Evolutionary conservation across 2,797 vertebrate genomes (phyloP).

Genomic region (Numenius phaeopus): DNA sequence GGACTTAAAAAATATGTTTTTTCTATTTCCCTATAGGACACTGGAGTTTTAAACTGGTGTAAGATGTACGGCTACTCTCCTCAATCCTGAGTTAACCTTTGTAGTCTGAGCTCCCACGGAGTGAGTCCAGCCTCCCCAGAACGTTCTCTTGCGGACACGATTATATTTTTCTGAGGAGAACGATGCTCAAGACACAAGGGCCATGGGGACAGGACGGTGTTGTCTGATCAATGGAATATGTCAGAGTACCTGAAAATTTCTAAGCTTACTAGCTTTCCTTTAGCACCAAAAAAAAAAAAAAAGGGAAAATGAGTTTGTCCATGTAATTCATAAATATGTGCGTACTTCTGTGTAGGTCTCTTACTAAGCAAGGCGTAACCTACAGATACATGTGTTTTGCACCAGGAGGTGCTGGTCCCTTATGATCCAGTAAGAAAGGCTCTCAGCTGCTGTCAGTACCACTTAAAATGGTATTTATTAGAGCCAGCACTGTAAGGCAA

Average conservation of each 20-base stretch:
- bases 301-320: not conserved
- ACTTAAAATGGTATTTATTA: not conserved
- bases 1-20: slow-evolving; percentile 21
- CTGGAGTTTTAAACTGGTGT: not conserved
- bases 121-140: not conserved
- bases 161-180: not conserved
- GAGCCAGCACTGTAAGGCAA: not conserved
- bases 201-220: not conserved
- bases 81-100: not conserved
- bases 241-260: not conserved
- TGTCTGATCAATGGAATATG: not conserved
- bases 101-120: not conserved
- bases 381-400: not conserved
- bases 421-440: not conserved
- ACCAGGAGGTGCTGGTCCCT: not conserved
- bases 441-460: not conserved
- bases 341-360: not conserved
- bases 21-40: not conserved
- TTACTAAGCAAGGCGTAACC: not conserved
- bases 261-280: not conserved
- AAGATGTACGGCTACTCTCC: not conserved
- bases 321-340: not conserved
- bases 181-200: not conserved
- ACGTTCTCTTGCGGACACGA: not conserved
- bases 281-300: not conserved